A percentile compares a stretch with the other conserved stretches of the same genome.
Evolutionary conservation across 23 tunicate genomes (phyloP).

Genomic region (Diplosoma virens): DNA sequence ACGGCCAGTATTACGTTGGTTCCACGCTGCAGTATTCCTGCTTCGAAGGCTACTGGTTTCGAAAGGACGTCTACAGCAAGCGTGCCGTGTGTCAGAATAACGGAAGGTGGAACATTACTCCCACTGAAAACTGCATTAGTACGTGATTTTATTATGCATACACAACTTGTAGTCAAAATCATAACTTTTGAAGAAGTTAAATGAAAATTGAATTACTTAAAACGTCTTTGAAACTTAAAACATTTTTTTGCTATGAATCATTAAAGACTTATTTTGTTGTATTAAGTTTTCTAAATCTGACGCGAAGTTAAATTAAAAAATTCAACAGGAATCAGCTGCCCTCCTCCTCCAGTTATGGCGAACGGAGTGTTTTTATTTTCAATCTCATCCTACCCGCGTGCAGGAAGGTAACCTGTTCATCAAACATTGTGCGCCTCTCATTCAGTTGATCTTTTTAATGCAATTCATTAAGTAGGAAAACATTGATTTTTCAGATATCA

Average conservation of each 20-base stretch:
- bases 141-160: not conserved
- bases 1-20: constrained; percentile 13
- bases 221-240: too few species aligned
- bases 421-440: not conserved
- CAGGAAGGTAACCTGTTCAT: constrained; percentile 18
- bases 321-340: constrained; percentile 26
- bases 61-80: not conserved
- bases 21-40: constrained; percentile 30
- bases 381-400: constrained; percentile 15
- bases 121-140: constrained; percentile 36
- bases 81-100: constrained; percentile 34
- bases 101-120: constrained; percentile 40
- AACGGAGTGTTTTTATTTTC: constrained; percentile 9
- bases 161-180: too few species aligned
- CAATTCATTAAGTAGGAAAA: too few species aligned
- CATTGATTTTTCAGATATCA: not conserved
- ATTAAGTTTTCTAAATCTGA: too few species aligned
- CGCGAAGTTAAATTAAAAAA: too few species aligned
- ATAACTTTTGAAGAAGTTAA: too few species aligned
- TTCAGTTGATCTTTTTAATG: too few species aligned
- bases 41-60: constrained; percentile 68
- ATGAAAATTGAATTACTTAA: too few species aligned
- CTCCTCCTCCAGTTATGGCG: not conserved
- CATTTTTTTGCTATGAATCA: too few species aligned
- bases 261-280: too few species aligned